These are phyloP conservation scores for Athetis lepigone DNA, from an alignment of 2,888 invertebrate genomes.

Conservation along the genomic window DNA sequence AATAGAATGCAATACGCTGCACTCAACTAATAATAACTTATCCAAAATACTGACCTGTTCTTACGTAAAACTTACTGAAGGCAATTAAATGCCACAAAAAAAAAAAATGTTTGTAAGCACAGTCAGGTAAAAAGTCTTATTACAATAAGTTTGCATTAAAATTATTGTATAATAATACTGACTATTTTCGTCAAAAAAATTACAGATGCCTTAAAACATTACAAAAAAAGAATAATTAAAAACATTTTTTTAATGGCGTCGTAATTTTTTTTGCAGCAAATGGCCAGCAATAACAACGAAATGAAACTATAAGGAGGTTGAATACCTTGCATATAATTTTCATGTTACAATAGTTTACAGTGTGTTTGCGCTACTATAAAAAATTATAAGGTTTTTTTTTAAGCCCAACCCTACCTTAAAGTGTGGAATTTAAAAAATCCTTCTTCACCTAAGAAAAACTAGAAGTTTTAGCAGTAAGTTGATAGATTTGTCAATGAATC, in stretches of 20 bases:
- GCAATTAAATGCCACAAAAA: background rate
- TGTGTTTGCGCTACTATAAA: no score
- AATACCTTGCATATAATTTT: background rate
- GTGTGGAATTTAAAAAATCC: no score
- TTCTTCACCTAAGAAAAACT: no score
- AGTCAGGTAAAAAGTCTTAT: background rate
- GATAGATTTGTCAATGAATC: no score
- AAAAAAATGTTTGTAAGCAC: background rate
- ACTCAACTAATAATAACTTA: background rate
- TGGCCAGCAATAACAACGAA: background rate
- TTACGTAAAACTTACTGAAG: background rate
- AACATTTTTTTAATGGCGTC: constrained; percentile 12
- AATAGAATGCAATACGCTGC: background rate
- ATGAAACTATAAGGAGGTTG: constrained; percentile 11
- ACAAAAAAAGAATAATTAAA: constrained; percentile 2
- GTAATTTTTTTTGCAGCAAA: background rate
- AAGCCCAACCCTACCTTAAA: no score
- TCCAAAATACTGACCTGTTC: background rate
- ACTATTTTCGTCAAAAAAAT: background rate
- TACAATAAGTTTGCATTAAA: constrained; percentile 1
- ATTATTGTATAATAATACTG: constrained; percentile 1
- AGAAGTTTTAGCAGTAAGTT: no score
- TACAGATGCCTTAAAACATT: background rate
- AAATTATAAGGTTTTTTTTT: no score
- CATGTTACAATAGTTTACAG: no score